Percentiles rank a stretch among this genome's conserved stretches.
Conservation (phyloP, 1,140 invertebrate genomes). For the Leptopilina clavipes region DNA sequence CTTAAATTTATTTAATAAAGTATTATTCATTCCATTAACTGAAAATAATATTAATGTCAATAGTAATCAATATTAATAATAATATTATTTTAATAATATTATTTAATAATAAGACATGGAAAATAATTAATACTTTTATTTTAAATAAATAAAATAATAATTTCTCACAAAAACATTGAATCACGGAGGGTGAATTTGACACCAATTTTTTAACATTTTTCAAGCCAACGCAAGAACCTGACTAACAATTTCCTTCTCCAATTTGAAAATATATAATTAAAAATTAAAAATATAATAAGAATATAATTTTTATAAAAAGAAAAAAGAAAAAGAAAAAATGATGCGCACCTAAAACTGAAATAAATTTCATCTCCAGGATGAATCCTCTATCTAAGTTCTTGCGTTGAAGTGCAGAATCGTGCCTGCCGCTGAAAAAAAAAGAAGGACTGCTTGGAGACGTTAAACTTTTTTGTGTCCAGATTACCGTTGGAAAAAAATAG, state of each 20-base stretch:
- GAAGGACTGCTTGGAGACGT: slow-evolving; percentile 31
- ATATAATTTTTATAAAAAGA: too few species aligned
- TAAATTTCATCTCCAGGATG: slow-evolving; percentile 33
- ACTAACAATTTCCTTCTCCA: slow-evolving; percentile 11
- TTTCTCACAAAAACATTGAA: neutral
- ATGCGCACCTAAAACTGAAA: slow-evolving; percentile 17
- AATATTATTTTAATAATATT: too few species aligned
- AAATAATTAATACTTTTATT: too few species aligned
- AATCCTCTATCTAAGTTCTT: slow-evolving; percentile 34
- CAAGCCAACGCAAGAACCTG: slow-evolving; percentile 34
- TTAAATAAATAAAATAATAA: too few species aligned
- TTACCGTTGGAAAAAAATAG: slow-evolving; percentile 47
- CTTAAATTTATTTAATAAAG: too few species aligned
- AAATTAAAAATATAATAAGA: neutral
- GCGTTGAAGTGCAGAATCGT: slow-evolving; percentile 33
- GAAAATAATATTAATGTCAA: too few species aligned
- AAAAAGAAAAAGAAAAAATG: neutral
- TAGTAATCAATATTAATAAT: too few species aligned
- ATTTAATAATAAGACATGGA: too few species aligned
- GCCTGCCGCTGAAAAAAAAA: slow-evolving; percentile 19
- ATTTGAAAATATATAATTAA: neutral
- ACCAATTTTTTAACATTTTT: slow-evolving; percentile 13
- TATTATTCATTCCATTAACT: too few species aligned
- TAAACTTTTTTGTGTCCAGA: slow-evolving; percentile 28
- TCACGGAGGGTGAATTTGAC: neutral